Percentiles rank a stretch among this genome's conserved stretches.
phyloP scores from a whole-genome alignment of 2,113 vertebrate genomes.

The Nibea coibor region DNA sequence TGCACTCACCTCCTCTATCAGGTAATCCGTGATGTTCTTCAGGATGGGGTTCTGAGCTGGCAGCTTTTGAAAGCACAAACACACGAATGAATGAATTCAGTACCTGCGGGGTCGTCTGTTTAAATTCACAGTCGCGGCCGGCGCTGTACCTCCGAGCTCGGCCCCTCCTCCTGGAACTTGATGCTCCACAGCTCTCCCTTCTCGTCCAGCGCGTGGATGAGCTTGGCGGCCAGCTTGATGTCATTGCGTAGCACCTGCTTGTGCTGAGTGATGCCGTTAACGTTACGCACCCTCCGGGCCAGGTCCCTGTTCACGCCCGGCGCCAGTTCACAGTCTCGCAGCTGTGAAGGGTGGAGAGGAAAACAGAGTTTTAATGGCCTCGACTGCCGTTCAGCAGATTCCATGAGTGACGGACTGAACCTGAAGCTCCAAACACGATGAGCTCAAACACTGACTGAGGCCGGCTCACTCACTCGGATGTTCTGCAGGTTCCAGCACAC shows the following conservation, averaged over 20 bases:
- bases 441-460: not conserved
- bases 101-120: not conserved
- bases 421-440: not conserved
- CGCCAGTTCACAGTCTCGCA: constrained; percentile 92
- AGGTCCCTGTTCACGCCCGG: constrained; percentile 92
- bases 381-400: not conserved
- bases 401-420: not conserved
- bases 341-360: constrained; percentile 72
- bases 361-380: constrained; percentile 1
- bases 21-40: constrained; percentile 95
- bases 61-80: constrained; percentile 71
- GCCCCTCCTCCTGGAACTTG: constrained; percentile 78
- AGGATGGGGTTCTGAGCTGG: constrained; percentile 92
- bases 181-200: constrained; percentile 88
- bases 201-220: constrained; percentile 91
- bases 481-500: constrained; percentile 96
- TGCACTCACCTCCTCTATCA: constrained; percentile 94
- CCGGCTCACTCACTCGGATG: constrained; percentile 86
- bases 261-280: constrained; percentile 92
- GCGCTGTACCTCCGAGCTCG: constrained; percentile 68
- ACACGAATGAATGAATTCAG: not conserved
- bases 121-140: not conserved
- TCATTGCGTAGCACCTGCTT: constrained; percentile 93
- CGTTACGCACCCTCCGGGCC: constrained; percentile 89
- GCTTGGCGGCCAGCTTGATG: constrained; percentile 92